Conservation (phyloP, 2,888 invertebrate species). For the Leucophora obtusa region DNA sequence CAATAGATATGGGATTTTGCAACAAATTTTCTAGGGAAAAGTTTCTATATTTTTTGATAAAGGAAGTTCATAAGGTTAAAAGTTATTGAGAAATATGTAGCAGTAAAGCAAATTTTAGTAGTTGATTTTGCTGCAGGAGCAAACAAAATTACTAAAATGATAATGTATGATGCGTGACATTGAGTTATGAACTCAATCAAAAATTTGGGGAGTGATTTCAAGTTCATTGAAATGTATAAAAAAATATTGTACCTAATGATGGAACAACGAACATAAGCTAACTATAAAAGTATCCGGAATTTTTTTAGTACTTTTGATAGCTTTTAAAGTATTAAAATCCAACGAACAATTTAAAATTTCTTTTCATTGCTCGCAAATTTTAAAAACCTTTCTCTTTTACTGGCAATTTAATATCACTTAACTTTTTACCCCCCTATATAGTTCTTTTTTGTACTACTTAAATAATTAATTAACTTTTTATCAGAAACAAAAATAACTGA, state of each 20-base stretch:
- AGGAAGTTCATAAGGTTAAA: conserved; percentile 57
- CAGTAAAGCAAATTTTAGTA: conserved; percentile 6
- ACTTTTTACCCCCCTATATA: too few relatives aligned
- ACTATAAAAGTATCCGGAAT: too few relatives aligned
- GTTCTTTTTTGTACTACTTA: too few relatives aligned
- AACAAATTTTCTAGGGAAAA: conserved; percentile 2
- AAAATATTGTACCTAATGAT: not conserved
- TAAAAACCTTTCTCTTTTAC: too few relatives aligned
- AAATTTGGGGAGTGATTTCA: not conserved
- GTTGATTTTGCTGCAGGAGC: not conserved
- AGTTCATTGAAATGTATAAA: not conserved
- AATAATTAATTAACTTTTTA: too few relatives aligned
- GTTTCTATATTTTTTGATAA: not conserved
- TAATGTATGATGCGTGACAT: conserved; percentile 60
- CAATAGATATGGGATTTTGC: conserved; percentile 26
- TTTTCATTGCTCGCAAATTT: too few relatives aligned
- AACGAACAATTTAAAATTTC: too few relatives aligned
- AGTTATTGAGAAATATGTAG: conserved; percentile 36
- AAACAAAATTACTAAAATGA: conserved; percentile 31
- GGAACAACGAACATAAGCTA: too few relatives aligned
- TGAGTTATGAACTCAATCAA: conserved; percentile 55
- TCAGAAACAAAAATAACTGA: too few relatives aligned
- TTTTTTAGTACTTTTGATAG: too few relatives aligned
- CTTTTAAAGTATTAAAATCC: too few relatives aligned
- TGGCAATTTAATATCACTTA: too few relatives aligned